Base-by-base conservation (phyloP, 2,888 invertebrate species). In the Microctonus aethiopoides region DNA sequence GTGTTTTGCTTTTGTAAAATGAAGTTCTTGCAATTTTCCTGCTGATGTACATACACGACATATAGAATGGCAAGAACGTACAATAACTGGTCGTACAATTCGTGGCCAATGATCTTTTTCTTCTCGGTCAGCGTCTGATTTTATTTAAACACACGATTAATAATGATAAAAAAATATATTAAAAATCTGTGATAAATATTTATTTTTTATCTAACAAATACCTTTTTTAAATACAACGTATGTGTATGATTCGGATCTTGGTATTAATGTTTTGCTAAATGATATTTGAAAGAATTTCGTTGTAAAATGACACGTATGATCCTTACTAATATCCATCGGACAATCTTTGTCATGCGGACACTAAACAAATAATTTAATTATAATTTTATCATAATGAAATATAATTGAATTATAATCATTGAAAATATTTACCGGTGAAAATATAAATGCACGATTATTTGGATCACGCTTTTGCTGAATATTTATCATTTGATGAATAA, bases 211-310 rank as follows among this genome's bases (percentile, higher is more conserved):
- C 67, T 62, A 56, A n/a, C n/a, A n/a, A n/a, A 61, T 80, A 89
- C 95, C 94, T 91, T 95, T 95, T 84, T 91, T 93, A 29, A 98
- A 85, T 60, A 98, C 91, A 0, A 96, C 89, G 84, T 96, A 98
- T 0, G 93, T 92, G 84, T 91, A 97, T 26, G 89, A 82, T 77
- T 94, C 93, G 0, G 85, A 5, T 24, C 9, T 9, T 6, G 24
- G 22, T 26, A 20, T 81, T 85, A 87, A 87, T 13, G 84, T 79
- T 57, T 87, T 87, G 11, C 16, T 24, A 7, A 78, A 32, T 0
- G 90, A 88, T 64, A 92, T 80, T 0, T 90, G 86, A 73, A 89
- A 87, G 79, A 92, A 95, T 22, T 87, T 82, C 62, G 91, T 89
- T 76, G 91, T 84, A 83, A 95, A 96, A 82, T 94, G 95, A 79